Evolutionary conservation across 2,888 invertebrate genomes (phyloP).

Genomic region (Troilus luridus): DNA sequence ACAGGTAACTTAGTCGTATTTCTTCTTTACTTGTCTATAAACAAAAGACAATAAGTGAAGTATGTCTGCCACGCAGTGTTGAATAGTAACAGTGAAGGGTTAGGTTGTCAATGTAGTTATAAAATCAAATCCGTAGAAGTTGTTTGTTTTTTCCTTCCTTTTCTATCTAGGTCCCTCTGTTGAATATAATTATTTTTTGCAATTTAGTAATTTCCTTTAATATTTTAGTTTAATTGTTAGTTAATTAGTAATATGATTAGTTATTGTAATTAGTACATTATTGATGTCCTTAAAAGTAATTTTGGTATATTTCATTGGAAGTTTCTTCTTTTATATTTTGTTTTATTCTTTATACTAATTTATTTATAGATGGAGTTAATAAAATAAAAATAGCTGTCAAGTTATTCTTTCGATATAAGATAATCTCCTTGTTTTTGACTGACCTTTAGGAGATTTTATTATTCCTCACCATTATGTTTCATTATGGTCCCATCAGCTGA

Average conservation of each 20-base stretch:
- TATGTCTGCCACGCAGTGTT: not conserved
- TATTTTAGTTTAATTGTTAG: not conserved
- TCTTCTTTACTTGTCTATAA: not conserved
- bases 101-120: not conserved
- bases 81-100: not conserved
- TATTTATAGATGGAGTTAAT: not conserved
- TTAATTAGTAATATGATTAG: not conserved
- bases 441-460: too few relatives aligned
- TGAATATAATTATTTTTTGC: not conserved
- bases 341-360: not conserved
- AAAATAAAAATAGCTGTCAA: not conserved
- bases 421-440: not conserved
- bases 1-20: conserved; percentile 63
- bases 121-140: not conserved
- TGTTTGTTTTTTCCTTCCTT: not conserved
- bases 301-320: not conserved
- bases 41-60: not conserved
- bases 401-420: not conserved
- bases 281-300: not conserved
- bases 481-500: too few relatives aligned
- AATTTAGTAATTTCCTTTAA: not conserved
- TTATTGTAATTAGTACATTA: not conserved
- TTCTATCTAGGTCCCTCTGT: not conserved
- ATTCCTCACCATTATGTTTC: too few relatives aligned
- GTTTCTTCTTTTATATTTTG: not conserved